These are phyloP conservation scores for Datnioides undecimradiatus DNA, from an alignment of 2,113 vertebrate genomes.

Conservation along the genomic window DNA sequence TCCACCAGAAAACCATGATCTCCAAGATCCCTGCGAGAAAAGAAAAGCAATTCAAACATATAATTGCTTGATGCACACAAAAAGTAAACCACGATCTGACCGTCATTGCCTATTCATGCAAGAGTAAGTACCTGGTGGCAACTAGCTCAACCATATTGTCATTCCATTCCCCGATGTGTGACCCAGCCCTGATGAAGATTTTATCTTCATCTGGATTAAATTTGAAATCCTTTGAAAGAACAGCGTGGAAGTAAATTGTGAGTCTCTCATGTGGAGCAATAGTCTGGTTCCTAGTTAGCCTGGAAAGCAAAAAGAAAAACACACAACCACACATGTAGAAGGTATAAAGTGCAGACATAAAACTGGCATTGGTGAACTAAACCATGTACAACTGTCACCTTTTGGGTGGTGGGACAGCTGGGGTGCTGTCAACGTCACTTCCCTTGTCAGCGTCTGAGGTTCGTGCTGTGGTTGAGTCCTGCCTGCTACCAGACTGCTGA, in stretches of 20 bases:
- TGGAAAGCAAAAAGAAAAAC: slow-evolving; percentile 39
- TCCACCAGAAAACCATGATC: slow-evolving; percentile 86
- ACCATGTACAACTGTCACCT: slow-evolving; percentile 51
- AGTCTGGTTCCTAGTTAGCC: slow-evolving; percentile 50
- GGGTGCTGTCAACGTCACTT: background rate
- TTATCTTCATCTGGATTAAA: slow-evolving; percentile 64
- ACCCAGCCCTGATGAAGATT: slow-evolving; percentile 81
- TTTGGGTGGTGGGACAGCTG: background rate
- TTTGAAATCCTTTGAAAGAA: slow-evolving; percentile 89
- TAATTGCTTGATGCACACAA: background rate
- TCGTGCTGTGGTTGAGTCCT: background rate
- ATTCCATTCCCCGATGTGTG: slow-evolving; percentile 56
- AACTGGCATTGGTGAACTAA: background rate
- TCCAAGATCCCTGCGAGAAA: slow-evolving; percentile 76
- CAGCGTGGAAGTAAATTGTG: slow-evolving; percentile 90
- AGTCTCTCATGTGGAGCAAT: slow-evolving; percentile 65
- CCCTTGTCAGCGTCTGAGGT: background rate
- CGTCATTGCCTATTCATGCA: background rate
- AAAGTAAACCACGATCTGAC: background rate
- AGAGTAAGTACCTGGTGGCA: slow-evolving; percentile 72
- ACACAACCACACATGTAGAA: background rate
- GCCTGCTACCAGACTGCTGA: slow-evolving; percentile 36
- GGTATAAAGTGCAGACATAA: background rate
- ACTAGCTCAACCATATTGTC: background rate
- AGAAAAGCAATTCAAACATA: background rate